Conservation (phyloP, 1,140 invertebrate species). For the Agraylea sexmaculata region DNA sequence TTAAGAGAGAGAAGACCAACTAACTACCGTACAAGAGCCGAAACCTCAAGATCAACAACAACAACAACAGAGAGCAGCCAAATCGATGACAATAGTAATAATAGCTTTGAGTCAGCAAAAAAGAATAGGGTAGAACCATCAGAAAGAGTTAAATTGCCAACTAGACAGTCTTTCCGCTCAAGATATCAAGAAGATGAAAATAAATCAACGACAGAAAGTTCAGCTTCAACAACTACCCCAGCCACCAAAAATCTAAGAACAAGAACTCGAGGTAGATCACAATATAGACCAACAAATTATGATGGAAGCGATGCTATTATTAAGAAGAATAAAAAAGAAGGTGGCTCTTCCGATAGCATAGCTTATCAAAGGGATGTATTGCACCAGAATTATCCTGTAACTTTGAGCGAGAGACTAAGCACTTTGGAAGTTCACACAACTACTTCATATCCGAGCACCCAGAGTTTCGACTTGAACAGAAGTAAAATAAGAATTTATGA, state of each 20-base stretch:
- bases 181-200: slow-evolving; percentile 33
- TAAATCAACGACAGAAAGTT: slow-evolving; percentile 37
- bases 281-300: slow-evolving; percentile 30
- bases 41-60: slow-evolving; percentile 14
- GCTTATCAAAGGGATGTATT: slow-evolving; percentile 48
- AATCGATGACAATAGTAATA: slow-evolving; percentile 6
- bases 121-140: slow-evolving; percentile 24
- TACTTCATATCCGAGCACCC: slow-evolving; percentile 13
- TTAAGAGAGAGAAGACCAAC: slow-evolving; percentile 35
- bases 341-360: slow-evolving; percentile 30
- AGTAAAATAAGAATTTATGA: slow-evolving; percentile 20
- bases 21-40: slow-evolving; percentile 22
- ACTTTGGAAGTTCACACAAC: slow-evolving; percentile 22
- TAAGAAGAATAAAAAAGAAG: slow-evolving; percentile 29
- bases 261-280: slow-evolving; percentile 32
- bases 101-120: slow-evolving; percentile 17
- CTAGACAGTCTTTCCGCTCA: slow-evolving; percentile 22
- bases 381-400: slow-evolving; percentile 47
- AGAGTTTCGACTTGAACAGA: slow-evolving; percentile 13
- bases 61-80: slow-evolving; percentile 14
- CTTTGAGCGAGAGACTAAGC: slow-evolving; percentile 34
- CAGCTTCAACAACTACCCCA: slow-evolving; percentile 29
- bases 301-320: slow-evolving; percentile 15
- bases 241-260: slow-evolving; percentile 21
- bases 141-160: slow-evolving; percentile 16